phyloP scores from a whole-genome alignment of 2,113 vertebrate genomes.

The Hippolais icterina region DNA sequence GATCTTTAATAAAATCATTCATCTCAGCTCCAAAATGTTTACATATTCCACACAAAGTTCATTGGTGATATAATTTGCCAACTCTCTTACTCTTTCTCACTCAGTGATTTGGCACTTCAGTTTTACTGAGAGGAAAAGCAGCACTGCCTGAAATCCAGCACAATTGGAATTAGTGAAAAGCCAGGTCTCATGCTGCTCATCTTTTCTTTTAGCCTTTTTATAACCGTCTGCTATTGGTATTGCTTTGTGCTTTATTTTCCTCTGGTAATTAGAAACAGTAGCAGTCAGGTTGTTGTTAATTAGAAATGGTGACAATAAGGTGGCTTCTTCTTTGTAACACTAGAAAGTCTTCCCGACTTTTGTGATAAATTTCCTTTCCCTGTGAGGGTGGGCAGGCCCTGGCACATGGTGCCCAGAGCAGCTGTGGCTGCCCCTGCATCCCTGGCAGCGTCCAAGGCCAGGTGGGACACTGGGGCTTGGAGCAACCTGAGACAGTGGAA shows the following conservation, averaged over 20 bases:
- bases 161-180: conserved; percentile 37
- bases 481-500: neutral
- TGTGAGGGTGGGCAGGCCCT: neutral
- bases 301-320: conserved; percentile 3
- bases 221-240: conserved; percentile 60
- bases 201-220: conserved; percentile 64
- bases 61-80: conserved; percentile 24
- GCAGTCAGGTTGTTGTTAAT: conserved; percentile 34
- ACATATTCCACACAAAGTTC: neutral
- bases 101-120: conserved; percentile 37
- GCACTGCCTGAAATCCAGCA: conserved; percentile 35
- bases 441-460: neutral
- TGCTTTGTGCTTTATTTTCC: conserved; percentile 5
- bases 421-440: neutral
- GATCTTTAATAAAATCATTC: conserved; percentile 9
- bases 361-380: neutral
- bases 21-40: conserved; percentile 10
- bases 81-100: conserved; percentile 41
- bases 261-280: conserved; percentile 37
- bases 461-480: neutral
- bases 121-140: conserved; percentile 30
- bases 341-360: neutral
- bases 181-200: conserved; percentile 42
- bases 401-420: neutral
- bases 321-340: neutral